A percentile compares a stretch with the other conserved stretches of the same genome.
Evolutionary conservation across 2,888 invertebrate species (phyloP).

Genomic region (Amphimallon solstitiale): DNA sequence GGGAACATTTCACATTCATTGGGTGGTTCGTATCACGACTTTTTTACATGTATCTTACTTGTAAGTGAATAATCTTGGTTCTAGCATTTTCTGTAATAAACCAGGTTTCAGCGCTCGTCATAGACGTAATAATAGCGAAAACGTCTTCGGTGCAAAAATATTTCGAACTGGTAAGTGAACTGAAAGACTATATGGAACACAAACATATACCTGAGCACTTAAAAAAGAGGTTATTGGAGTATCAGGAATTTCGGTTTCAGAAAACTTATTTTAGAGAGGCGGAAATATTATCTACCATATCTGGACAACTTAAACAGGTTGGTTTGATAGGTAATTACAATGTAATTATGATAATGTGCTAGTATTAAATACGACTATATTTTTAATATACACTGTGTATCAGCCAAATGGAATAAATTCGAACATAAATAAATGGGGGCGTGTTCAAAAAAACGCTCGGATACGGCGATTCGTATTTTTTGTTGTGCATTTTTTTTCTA

Average conservation of each 20-base stretch:
- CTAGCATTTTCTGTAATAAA: slow-evolving; percentile 17
- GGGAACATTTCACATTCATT: not conserved
- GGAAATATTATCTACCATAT: slow-evolving; percentile 50
- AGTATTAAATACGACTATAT: too few species aligned
- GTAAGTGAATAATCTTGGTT: not conserved
- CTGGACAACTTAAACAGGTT: slow-evolving; percentile 34
- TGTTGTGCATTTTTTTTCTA: too few species aligned
- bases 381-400: too few species aligned
- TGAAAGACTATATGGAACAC: slow-evolving; percentile 61
- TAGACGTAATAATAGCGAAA: slow-evolving; percentile 33
- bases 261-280: slow-evolving; percentile 60
- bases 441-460: too few species aligned
- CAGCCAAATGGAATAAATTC: too few species aligned
- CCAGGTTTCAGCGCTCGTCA: slow-evolving; percentile 29
- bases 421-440: too few species aligned
- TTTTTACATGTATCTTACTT: slow-evolving; percentile 22
- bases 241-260: slow-evolving; percentile 60
- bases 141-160: slow-evolving; percentile 51
- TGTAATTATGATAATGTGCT: too few species aligned
- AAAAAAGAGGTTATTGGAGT: slow-evolving; percentile 57
- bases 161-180: slow-evolving; percentile 55
- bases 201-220: slow-evolving; percentile 60
- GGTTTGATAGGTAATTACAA: too few species aligned
- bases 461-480: too few species aligned
- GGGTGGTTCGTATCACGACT: slow-evolving; percentile 31